These are phyloP conservation scores for Diaperis boleti DNA, from an alignment of 2,888 invertebrate genomes.

Conservation along the genomic window DNA sequence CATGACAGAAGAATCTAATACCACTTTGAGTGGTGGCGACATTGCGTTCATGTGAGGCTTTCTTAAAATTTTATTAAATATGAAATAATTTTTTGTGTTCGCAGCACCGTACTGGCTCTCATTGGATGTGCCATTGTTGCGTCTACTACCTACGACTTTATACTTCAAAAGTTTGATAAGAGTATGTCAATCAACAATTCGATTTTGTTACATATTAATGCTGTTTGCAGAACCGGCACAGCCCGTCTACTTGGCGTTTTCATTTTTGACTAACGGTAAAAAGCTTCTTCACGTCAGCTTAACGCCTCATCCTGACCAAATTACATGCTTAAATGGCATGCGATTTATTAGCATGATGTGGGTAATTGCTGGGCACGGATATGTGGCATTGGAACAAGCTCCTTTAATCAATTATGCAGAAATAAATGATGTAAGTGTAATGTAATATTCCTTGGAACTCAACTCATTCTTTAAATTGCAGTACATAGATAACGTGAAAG, in stretches of 20 bases:
- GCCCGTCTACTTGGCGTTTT: conserved; percentile 52
- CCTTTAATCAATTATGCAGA: conserved; percentile 31
- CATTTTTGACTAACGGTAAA: conserved; percentile 51
- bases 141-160: conserved; percentile 8
- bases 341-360: conserved; percentile 55
- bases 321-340: conserved; percentile 54
- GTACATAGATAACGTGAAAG: conserved; percentile 8
- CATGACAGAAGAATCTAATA: conserved; percentile 18
- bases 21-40: conserved; percentile 18
- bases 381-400: conserved; percentile 23
- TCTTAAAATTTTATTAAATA: neutral
- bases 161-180: conserved; percentile 20
- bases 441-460: neutral
- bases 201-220: neutral
- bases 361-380: conserved; percentile 55
- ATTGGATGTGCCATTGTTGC: neutral
- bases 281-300: conserved; percentile 50
- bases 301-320: conserved; percentile 50
- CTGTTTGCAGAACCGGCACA: conserved; percentile 45
- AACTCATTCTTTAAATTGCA: neutral
- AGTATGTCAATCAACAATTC: neutral
- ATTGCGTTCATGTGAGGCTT: conserved; percentile 32
- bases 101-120: conserved; percentile 5
- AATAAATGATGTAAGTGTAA: conserved; percentile 6
- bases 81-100: neutral